Evolutionary conservation across 2,888 invertebrate genomes (phyloP), one percentile per base, ranked within the genome.

Genomic region (Autographa pulchrina): DNA sequence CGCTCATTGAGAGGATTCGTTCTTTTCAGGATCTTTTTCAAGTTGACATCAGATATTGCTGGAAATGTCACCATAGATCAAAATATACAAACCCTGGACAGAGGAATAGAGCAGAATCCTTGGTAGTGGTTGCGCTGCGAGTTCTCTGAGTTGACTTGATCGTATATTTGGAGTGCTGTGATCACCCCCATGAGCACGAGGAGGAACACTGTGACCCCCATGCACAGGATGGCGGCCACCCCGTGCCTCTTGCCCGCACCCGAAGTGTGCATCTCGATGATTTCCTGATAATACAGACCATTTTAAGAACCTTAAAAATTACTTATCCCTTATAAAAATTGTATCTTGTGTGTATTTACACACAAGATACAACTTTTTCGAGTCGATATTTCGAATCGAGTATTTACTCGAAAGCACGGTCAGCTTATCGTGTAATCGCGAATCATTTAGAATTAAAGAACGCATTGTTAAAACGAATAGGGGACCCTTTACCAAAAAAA

Each of bases 161-260:
- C 96, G 92, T 98, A 98, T 66, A 98, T 94, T 88, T 97, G 97
- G 68, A 98, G 96, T 6, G 98, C 98, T 9, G 97, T 97, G 66
- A 97, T 92, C 52, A 97, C 95, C 14, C 98, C 98, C 86, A 97
- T 96, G 74, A 98, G 96, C 86, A 98, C 96, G 31, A 98, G 97
- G 70, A 97, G 90, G 38, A 98, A 88, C 1, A 98, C 97, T 16
- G 97, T 96, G 59, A 98, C 89, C 72, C 97, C 96, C 68, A 98
- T 87, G 81, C 86, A 89, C 41, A 89, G 31, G 43, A 86, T 68
- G 96, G 96, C 52, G 96, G 96, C 76, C 20, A 76, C 18, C 0
- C 82, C 61, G 54, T 70, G 72, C 11, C 83, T 81, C 16, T 75
- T 72, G 31, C 43, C 25, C 11, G 65, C 35, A 13, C 65, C 72